Conservation (phyloP, 2,113 vertebrate species). For the Anguilla japonica region DNA sequence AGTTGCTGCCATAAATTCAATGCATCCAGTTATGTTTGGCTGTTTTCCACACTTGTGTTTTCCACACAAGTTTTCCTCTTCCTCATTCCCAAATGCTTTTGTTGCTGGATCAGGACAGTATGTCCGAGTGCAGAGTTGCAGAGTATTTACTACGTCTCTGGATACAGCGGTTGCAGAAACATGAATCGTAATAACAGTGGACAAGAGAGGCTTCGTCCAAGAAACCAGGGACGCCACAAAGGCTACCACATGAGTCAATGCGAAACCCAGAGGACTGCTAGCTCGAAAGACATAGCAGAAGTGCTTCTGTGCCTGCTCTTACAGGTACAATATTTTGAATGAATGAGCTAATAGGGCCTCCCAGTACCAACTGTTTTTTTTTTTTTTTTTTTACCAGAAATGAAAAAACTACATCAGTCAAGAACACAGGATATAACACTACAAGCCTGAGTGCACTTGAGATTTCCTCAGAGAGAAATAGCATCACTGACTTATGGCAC, state of each 20-base stretch:
- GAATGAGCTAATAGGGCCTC: background rate
- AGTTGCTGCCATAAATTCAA: background rate
- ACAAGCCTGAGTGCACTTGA: background rate
- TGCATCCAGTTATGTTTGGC: background rate
- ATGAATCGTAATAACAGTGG: background rate
- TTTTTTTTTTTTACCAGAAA: background rate
- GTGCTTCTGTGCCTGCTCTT: background rate
- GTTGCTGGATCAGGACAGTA: background rate
- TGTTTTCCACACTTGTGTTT: background rate
- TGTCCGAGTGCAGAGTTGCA: background rate
- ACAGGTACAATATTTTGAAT: background rate
- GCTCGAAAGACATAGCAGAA: background rate
- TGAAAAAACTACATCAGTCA: background rate
- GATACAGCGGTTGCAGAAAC: background rate
- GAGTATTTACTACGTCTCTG: background rate
- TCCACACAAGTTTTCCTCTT: background rate
- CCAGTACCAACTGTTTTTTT: background rate
- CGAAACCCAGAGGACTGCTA: background rate
- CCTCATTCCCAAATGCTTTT: background rate
- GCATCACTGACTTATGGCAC: background rate
- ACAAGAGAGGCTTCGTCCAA: background rate
- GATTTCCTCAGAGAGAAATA: background rate
- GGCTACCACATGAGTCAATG: background rate
- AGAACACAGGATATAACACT: background rate
- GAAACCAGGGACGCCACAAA: background rate